Percentiles rank a stretch among this genome's conserved stretches.
Evolutionary conservation across 2,888 invertebrate genomes (phyloP).

Genomic region (Parnassius glacialis): DNA sequence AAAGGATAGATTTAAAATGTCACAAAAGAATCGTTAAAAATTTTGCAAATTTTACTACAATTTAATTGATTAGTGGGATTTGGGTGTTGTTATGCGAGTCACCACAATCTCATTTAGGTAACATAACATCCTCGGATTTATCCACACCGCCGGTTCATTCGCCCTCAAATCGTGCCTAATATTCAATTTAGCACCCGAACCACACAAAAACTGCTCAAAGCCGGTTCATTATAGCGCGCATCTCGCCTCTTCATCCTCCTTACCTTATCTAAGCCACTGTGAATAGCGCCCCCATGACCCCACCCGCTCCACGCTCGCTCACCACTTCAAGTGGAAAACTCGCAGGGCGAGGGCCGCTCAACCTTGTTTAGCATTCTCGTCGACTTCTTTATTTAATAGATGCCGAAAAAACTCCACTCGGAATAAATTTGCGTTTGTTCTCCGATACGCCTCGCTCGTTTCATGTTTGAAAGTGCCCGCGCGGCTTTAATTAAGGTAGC

Average conservation of each 20-base stretch:
- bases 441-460: slow-evolving; percentile 63
- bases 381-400: slow-evolving; percentile 80
- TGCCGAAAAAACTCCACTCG: slow-evolving; percentile 74
- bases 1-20: slow-evolving; percentile 43
- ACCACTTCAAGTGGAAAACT: slow-evolving; percentile 79
- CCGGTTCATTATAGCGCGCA: slow-evolving; percentile 79
- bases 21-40: slow-evolving; percentile 63
- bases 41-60: slow-evolving; percentile 66
- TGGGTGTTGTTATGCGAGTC: slow-evolving; percentile 53
- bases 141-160: slow-evolving; percentile 75
- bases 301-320: slow-evolving; percentile 48
- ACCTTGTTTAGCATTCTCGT: slow-evolving; percentile 80
- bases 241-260: slow-evolving; percentile 79
- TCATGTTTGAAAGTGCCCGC: slow-evolving; percentile 59
- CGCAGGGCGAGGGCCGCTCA: slow-evolving; percentile 77
- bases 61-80: slow-evolving; percentile 69
- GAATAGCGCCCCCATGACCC: slow-evolving; percentile 64
- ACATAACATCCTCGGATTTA: slow-evolving; percentile 79
- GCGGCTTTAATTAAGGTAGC: slow-evolving; percentile 69
- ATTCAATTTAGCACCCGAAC: slow-evolving; percentile 78
- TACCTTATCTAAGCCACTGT: slow-evolving; percentile 79
- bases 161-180: slow-evolving; percentile 79
- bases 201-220: slow-evolving; percentile 78
- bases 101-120: slow-evolving; percentile 76
- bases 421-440: slow-evolving; percentile 78